Evolutionary conservation across 2,888 invertebrate genomes (phyloP), one percentile per base, ranked within the genome.

Genomic region (Frankliniella fusca): DNA sequence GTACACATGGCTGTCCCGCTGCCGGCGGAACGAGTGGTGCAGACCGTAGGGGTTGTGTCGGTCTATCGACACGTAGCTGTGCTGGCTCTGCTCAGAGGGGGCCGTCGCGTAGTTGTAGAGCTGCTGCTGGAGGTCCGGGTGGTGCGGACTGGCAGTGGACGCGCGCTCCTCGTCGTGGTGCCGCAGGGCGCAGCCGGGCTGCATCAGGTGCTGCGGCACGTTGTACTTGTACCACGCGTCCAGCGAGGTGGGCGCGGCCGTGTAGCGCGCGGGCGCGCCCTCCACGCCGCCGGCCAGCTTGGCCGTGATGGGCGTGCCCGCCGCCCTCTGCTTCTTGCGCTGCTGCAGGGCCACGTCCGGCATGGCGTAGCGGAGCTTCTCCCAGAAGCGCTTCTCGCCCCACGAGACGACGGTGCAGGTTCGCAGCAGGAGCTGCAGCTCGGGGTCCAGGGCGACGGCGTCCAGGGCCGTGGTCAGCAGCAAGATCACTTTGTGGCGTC

Each of bases 351-450:
- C 90, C 8, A 93, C 93, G 87, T 97, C 96, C 83, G 94, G 93
- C 90, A 95, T 91, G 83, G 93, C 92, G 87, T 90, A 91, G 80
- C 93, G 91, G 84, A 96, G 90, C 88, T 94, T 94, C 86, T 95
- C 94, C 96, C 96, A 96, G 89, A 96, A 96, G 84, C 94, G 90
- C 82, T 92, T 92, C 86, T 95, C 95, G 84, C 92, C 92, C 92
- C 93, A 94, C 83, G 93, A 91, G 85, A 93, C 90, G 86, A 92
- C 92, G 82, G 92, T 91, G 89, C 93, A 91, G 88, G 93, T 93
- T 87, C 93, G 92, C 76, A 94, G 89, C 83, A 94, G 89, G 86
- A 92, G 91, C 88, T 94, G 93, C 82, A 95, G 88, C 87, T 95
- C 95, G 80, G 93, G 92, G 86, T 94, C 94, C 86, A 94, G 92